Conservation (phyloP, 1,140 invertebrate genomes). For the Magallana ariakensis region DNA sequence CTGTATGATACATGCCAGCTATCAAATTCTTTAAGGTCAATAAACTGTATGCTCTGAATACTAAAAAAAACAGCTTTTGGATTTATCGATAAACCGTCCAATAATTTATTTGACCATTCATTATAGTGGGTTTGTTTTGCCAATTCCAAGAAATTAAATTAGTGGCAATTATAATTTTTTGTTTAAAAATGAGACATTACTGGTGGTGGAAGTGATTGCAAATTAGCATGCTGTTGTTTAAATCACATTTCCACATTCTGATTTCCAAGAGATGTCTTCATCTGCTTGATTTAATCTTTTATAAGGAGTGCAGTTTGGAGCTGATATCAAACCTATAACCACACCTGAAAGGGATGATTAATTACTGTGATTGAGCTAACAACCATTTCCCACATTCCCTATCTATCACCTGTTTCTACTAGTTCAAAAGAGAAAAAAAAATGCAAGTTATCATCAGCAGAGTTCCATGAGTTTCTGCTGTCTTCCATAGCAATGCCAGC, state of each 20-base stretch:
- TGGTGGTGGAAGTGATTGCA: too few relatives aligned
- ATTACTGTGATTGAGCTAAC: slow-evolving; percentile 34
- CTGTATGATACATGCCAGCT: background rate
- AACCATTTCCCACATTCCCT: slow-evolving; percentile 30
- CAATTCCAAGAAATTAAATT: background rate
- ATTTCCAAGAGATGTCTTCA: too few relatives aligned
- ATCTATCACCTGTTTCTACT: slow-evolving; percentile 28
- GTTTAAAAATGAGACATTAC: too few relatives aligned
- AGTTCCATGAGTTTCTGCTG: slow-evolving; percentile 10
- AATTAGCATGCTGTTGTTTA: too few relatives aligned
- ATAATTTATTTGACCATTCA: background rate
- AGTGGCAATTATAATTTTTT: background rate
- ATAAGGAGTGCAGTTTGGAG: background rate
- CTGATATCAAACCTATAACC: slow-evolving; percentile 4
- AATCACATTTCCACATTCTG: too few relatives aligned
- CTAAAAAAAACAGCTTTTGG: background rate
- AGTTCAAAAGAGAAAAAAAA: background rate
- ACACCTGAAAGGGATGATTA: slow-evolving; percentile 28
- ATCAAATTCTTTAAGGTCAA: background rate
- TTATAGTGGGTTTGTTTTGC: slow-evolving; percentile 3
- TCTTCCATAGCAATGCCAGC: slow-evolving; percentile 38
- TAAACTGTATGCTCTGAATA: slow-evolving; percentile 10
- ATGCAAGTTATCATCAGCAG: background rate
- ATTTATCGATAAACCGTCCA: background rate
- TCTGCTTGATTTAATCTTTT: background rate